phyloP scores from a whole-genome alignment of 2,113 vertebrate genomes.

The Nannobrachium achirus region DNA sequence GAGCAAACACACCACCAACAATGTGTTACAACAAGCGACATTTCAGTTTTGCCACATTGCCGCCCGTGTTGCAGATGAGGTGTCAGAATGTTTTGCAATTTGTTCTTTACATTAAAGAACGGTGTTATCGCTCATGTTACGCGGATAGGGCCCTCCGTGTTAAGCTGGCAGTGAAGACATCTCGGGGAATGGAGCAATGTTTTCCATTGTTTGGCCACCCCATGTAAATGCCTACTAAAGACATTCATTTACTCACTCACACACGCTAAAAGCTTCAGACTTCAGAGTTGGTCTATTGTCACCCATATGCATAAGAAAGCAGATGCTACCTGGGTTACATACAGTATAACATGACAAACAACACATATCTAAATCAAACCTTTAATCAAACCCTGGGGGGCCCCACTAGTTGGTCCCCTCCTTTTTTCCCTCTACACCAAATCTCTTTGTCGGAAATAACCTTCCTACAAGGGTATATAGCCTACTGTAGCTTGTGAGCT shows the following conservation, averaged over 20 bases:
- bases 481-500: no score
- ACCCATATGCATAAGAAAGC: no score
- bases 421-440: no score
- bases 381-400: no score
- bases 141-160: constrained; percentile 19
- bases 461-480: no score
- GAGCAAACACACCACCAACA: constrained; percentile 67
- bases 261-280: no score
- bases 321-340: no score
- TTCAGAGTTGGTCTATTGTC: no score
- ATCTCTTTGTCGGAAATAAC: no score
- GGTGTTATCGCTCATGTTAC: constrained; percentile 60
- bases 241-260: background rate
- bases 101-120: constrained; percentile 60
- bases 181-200: constrained; percentile 8
- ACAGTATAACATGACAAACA: no score
- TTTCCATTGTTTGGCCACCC: constrained; percentile 15
- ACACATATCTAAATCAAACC: no score
- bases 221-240: constrained; percentile 6
- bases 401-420: no score
- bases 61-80: constrained; percentile 66
- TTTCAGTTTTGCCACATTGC: constrained; percentile 65
- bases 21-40: constrained; percentile 60
- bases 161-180: constrained; percentile 43
- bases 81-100: constrained; percentile 67